Base-by-base conservation (phyloP, 2,797 vertebrate genomes). In the Rachycentron canadum region DNA sequence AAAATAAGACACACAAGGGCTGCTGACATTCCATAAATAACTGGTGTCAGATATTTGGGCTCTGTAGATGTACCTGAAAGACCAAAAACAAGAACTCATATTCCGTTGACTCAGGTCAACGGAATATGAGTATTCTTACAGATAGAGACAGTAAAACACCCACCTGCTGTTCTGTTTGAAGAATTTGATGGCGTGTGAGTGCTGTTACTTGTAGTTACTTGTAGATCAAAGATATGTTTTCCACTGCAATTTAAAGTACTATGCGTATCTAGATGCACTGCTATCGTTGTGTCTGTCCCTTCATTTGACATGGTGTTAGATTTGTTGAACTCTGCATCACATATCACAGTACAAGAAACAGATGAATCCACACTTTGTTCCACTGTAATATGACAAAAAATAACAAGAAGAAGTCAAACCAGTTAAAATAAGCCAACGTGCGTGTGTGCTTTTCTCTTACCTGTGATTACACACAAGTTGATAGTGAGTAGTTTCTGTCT, bases 401-500 rank as follows among this genome's bases (percentile, higher is more conserved):
- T 40, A 4, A 0, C 6, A 45, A 45, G 5, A 40, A 32, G 0
- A 28, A 21, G 19, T 83, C 23, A 40, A 32, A 11, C 5, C 4
- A 3, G 28, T 53, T 43, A 1, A 30, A 36, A 4, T 26, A 30
- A 73, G 0, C 41, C 6, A 52, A 9, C 32, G 28, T 21, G 12
- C 28, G 9, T n/a, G 4, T 45, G 12, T 65, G 8, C 36, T 25
- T 9, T 13, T 58, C 36, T 57, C 71, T 79, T 38, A 91, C 87
- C 86, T 77, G 63, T 82, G 19, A 81, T 8, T 5, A 82, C 73
- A 61, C 83, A 88, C 65, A 90, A 38, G 38, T 81, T 80, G 45
- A 90, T 26, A 3, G 69, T 78, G 5, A 69, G 12, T 19, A 64
- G 16, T 50, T 83, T 81, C 16, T 71, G 47, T 28, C 0, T 28